Base-by-base conservation (phyloP, 2,797 vertebrate genomes). In the Esox lucius region DNA sequence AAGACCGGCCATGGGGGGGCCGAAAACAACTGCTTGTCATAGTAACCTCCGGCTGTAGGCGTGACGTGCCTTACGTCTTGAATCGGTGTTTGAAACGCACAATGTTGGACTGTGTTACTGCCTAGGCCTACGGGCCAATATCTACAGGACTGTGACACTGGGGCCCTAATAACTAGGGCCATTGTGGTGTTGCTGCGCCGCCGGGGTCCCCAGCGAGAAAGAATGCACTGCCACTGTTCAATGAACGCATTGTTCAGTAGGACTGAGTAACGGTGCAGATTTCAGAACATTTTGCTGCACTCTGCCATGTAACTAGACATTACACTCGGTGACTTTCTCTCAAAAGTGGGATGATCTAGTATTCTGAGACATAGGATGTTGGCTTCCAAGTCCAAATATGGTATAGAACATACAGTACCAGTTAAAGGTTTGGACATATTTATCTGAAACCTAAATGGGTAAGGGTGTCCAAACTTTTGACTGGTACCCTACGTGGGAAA, bases 231-330 rank as follows among this genome's bases (percentile, higher is more conserved):
- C 72, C 51, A 19, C 77, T 56, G 59, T 71, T 66, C 59, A 78
- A 70, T 71, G 69, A 53, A 24, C 28, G 31, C 68, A 66, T 71
- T 70, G 77, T 74, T 74, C 68, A n/a, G 16, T 48, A 56, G 72
- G 61, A 70, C 70, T 78, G 77, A 53, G 48, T 61, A 72, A 81
- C 69, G n/a, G 28, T 74, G 35, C 68, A 66, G 56, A 73, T 61
- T 56, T 24, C 24, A 39, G 4, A 16, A 71, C 59, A 39, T 64
- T 24, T 53, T 22, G 22, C 16, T 61, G 33, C 53, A 49, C 61
- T 67, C 33, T 67, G 48, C 66, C 48, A 51, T 64, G 62, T 62
- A 67, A 16, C 42, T 70, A 16, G 26, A 35, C 33, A 24, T 28
- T 28, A 51, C 68, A 12, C 59, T 19, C 35, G 51, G 13, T 46